phyloP scores from a whole-genome alignment of 2,113 vertebrate genomes.

The Entomyzon cyanotis region DNA sequence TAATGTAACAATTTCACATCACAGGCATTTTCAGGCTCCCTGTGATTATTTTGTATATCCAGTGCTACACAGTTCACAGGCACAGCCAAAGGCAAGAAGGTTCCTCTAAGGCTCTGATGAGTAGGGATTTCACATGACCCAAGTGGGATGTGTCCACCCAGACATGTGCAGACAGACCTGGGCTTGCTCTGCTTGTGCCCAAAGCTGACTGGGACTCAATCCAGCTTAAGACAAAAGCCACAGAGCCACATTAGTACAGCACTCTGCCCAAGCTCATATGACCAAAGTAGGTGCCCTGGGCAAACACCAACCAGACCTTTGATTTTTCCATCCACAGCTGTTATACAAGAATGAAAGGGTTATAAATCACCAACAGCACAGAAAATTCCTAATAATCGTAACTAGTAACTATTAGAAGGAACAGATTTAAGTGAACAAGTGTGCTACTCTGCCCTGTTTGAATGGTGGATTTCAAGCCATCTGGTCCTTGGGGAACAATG shows the following conservation, averaged over 20 bases:
- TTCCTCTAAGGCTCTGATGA: background rate
- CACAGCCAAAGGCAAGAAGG: background rate
- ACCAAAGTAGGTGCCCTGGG: background rate
- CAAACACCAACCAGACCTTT: background rate
- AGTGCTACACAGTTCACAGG: background rate
- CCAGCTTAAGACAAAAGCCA: constrained; percentile 40
- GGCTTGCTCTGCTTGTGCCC: background rate
- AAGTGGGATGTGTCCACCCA: background rate
- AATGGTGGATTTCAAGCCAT: background rate
- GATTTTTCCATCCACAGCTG: background rate
- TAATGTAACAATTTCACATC: background rate
- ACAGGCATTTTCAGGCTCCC: background rate
- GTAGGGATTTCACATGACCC: background rate
- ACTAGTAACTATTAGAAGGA: background rate
- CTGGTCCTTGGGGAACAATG: background rate
- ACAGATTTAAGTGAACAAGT: background rate
- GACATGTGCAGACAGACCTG: constrained; percentile 7
- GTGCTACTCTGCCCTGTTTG: background rate
- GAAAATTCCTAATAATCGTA: background rate
- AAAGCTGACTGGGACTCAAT: background rate
- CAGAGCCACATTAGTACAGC: background rate
- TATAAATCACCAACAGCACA: background rate
- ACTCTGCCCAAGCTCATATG: background rate
- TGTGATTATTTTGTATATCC: background rate
- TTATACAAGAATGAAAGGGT: background rate